Evolutionary conservation across 1,140 invertebrate species (phyloP).

Genomic region (Cydia pomonella): DNA sequence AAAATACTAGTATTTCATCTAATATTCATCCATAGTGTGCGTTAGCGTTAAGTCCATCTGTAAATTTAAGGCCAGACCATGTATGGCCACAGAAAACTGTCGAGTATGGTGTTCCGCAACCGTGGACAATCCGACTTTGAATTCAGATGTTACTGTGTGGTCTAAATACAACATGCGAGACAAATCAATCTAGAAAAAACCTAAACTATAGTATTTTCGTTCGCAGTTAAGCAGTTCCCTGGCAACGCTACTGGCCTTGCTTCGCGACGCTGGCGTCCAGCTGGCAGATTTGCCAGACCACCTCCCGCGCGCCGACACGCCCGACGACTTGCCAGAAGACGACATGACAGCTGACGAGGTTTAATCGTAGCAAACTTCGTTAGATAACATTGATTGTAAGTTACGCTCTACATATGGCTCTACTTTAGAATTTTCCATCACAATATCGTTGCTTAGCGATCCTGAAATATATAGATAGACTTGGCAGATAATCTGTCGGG

Average conservation of each 20-base stretch:
- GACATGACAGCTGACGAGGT: slow-evolving; percentile 35
- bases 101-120: too few relatives aligned
- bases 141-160: too few relatives aligned
- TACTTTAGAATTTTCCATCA: background rate
- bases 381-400: background rate
- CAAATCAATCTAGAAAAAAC: background rate
- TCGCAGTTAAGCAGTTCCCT: slow-evolving; percentile 61
- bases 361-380: slow-evolving; percentile 36
- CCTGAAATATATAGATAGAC: too few relatives aligned
- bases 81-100: too few relatives aligned
- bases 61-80: too few relatives aligned
- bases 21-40: too few relatives aligned
- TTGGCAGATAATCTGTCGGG: too few relatives aligned
- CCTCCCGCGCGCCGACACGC: slow-evolving; percentile 28
- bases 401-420: background rate
- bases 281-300: slow-evolving; percentile 37
- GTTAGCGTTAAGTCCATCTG: too few relatives aligned
- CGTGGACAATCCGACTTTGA: too few relatives aligned
- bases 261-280: slow-evolving; percentile 52
- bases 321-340: slow-evolving; percentile 16
- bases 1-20: too few relatives aligned
- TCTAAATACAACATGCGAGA: too few relatives aligned
- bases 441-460: too few relatives aligned
- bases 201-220: slow-evolving; percentile 19
- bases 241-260: slow-evolving; percentile 47